Conservation (phyloP, 2,888 invertebrate genomes). For the Leptinotarsa rubiginosa region DNA sequence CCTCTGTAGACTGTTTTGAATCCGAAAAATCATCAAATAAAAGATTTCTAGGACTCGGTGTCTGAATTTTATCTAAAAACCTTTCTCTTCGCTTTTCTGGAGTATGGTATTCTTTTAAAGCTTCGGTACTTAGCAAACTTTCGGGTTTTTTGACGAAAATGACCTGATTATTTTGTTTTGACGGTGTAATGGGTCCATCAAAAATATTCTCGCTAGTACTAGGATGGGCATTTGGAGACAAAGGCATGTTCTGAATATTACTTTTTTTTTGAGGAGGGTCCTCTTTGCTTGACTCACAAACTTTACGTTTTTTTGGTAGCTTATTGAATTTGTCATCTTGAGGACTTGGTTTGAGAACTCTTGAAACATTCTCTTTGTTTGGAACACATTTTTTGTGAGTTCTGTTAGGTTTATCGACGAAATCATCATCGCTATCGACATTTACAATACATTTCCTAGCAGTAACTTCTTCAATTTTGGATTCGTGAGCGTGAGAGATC, state of each 20-base stretch:
- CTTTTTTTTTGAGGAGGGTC: conserved; percentile 33
- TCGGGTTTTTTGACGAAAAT: conserved; percentile 38
- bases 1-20: neutral
- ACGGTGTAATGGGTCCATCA: conserved; percentile 14
- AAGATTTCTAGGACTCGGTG: conserved; percentile 41
- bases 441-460: neutral
- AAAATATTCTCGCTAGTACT: conserved; percentile 26
- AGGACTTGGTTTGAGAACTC: neutral
- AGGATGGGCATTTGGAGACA: conserved; percentile 21
- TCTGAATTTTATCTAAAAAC: conserved; percentile 33
- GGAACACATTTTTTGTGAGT: neutral
- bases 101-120: conserved; percentile 40
- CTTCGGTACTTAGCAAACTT: conserved; percentile 43
- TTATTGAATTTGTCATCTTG: neutral
- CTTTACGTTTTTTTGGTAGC: conserved; percentile 32
- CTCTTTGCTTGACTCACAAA: conserved; percentile 11
- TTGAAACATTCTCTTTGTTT: conserved; percentile 24
- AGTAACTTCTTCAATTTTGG: neutral
- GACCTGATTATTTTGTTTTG: conserved; percentile 14
- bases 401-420: conserved; percentile 2
- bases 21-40: conserved; percentile 25
- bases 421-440: conserved; percentile 24
- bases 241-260: conserved; percentile 16
- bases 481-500: conserved; percentile 24
- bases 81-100: conserved; percentile 39